A percentile compares a stretch with the other conserved stretches of the same genome.
Evolutionary conservation across 2,113 vertebrate genomes (phyloP).

Genomic region (Centropristis striata): DNA sequence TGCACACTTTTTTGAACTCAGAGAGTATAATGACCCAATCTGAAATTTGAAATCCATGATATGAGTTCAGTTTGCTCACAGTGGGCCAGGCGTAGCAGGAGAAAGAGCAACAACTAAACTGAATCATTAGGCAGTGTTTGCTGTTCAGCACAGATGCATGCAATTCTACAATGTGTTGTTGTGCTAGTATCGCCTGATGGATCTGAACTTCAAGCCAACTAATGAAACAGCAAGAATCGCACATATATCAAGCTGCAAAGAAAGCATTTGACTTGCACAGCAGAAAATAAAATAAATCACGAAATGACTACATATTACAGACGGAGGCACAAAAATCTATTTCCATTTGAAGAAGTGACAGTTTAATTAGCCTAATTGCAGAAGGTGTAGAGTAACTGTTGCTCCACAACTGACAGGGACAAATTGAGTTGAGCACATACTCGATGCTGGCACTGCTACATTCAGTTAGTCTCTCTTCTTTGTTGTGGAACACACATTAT

Average conservation of each 20-base stretch:
- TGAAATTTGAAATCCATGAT: slow-evolving; percentile 41
- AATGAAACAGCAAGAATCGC: slow-evolving; percentile 27
- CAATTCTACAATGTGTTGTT: not conserved
- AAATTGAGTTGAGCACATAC: slow-evolving; percentile 29
- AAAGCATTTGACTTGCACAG: not conserved
- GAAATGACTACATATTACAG: slow-evolving; percentile 39
- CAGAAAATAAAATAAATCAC: slow-evolving; percentile 37
- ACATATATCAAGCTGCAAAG: slow-evolving; percentile 8
- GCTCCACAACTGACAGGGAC: slow-evolving; percentile 22
- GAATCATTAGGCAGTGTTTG: not conserved
- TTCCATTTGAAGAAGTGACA: slow-evolving; percentile 60
- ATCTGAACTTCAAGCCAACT: slow-evolving; percentile 25
- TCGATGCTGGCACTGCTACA: not conserved
- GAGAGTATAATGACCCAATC: slow-evolving; percentile 37
- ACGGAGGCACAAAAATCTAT: slow-evolving; percentile 41
- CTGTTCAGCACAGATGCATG: not conserved
- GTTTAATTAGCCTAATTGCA: slow-evolving; percentile 69
- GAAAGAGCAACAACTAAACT: not conserved
- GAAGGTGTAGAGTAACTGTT: slow-evolving; percentile 38
- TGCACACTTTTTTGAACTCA: slow-evolving; percentile 16
- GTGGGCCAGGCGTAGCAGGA: not conserved
- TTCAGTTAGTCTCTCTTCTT: slow-evolving; percentile 28
- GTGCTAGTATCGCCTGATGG: not conserved
- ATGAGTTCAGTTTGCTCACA: not conserved
- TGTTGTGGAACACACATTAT: slow-evolving; percentile 10